Percentiles rank a stretch among this genome's conserved stretches.
Conservation (phyloP, 2,888 invertebrate species). For the Uloborus plumipes region DNA sequence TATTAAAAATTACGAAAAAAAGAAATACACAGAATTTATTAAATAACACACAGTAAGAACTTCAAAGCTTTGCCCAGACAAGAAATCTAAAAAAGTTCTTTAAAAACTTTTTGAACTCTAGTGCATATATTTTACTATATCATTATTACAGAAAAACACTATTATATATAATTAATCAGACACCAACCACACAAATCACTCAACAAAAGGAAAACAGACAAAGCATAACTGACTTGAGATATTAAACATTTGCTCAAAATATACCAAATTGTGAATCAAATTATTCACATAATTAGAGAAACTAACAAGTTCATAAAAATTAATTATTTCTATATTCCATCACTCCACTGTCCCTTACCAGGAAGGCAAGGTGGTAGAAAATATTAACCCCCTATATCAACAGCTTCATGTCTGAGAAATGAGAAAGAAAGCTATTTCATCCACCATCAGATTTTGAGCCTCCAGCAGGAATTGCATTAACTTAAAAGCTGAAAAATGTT, state of each 20-base stretch:
- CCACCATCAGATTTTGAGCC: slow-evolving; percentile 40
- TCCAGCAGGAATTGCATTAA: slow-evolving; percentile 34
- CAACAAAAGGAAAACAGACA: background rate
- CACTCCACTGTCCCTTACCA: slow-evolving; percentile 32
- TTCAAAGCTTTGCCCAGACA: too few relatives aligned
- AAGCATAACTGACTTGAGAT: slow-evolving; percentile 14
- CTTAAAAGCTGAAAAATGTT: slow-evolving; percentile 46
- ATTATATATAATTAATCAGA: too few relatives aligned
- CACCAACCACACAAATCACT: background rate
- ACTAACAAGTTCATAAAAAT: background rate
- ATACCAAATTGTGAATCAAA: background rate
- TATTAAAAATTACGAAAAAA: too few relatives aligned
- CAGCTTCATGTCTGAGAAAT: slow-evolving; percentile 2
- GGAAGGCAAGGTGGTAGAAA: slow-evolving; percentile 25
- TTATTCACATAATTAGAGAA: background rate
- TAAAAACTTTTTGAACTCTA: too few relatives aligned
- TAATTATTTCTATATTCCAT: slow-evolving; percentile 11
- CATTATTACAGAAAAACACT: too few relatives aligned
- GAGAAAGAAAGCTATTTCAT: slow-evolving; percentile 18
- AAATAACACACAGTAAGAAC: too few relatives aligned
- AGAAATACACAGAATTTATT: too few relatives aligned
- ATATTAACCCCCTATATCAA: slow-evolving; percentile 24
- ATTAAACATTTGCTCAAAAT: background rate
- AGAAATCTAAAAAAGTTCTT: too few relatives aligned
- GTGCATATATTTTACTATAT: too few relatives aligned